Percentiles rank a stretch among this genome's conserved stretches.
These are phyloP conservation scores for Nesoenas mayeri DNA, from an alignment of 2,113 vertebrate species.

Conservation along the genomic window DNA sequence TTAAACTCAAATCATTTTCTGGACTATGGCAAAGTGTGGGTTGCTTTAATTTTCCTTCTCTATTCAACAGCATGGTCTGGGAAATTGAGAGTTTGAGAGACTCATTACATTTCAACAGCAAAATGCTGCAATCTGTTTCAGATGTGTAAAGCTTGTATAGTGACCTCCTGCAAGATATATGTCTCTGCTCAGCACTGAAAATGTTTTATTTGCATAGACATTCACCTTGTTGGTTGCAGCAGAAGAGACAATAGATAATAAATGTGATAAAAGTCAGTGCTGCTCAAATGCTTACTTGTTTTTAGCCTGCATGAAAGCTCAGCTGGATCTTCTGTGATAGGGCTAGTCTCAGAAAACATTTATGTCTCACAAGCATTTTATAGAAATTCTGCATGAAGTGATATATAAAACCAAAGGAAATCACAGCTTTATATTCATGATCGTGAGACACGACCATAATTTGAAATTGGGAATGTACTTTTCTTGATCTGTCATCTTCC, in stretches of 20 bases:
- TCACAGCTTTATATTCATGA: not conserved
- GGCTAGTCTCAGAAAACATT: not conserved
- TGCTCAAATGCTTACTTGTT: not conserved
- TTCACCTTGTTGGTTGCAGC: not conserved
- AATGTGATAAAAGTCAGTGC: not conserved
- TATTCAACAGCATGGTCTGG: not conserved
- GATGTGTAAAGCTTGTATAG: not conserved
- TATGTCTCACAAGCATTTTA: not conserved
- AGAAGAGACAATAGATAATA: slow-evolving; percentile 7
- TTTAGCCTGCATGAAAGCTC: not conserved
- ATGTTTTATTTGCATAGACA: slow-evolving; percentile 16
- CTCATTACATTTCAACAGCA: not conserved
- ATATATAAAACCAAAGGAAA: not conserved
- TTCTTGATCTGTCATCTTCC: not conserved
- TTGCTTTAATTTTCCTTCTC: not conserved
- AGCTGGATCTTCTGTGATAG: not conserved
- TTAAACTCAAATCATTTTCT: not conserved
- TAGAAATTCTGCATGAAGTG: not conserved
- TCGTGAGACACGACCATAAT: not conserved
- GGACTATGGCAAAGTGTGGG: not conserved
- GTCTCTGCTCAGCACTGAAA: not conserved
- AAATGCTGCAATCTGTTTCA: not conserved
- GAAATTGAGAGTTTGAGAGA: not conserved
- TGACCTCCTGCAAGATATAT: not conserved
- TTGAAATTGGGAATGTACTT: slow-evolving; percentile 5